phyloP scores from a whole-genome alignment of 2,797 vertebrate genomes.

The Pangasius sanitwongsei region DNA sequence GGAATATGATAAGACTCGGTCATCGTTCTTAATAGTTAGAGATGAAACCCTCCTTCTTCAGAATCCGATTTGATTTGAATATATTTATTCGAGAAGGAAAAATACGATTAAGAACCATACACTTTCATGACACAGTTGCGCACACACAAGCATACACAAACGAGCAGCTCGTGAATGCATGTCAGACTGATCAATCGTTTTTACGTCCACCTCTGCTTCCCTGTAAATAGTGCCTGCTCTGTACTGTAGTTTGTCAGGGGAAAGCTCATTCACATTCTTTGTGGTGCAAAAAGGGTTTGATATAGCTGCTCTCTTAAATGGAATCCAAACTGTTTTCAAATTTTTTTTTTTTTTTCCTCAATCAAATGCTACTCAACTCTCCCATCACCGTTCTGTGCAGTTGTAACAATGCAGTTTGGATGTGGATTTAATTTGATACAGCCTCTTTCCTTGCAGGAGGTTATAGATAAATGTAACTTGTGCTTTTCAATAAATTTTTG shows the following conservation, averaged over 20 bases:
- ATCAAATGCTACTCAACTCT: background rate
- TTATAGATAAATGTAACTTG: conserved; percentile 20
- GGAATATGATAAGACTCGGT: conserved; percentile 75
- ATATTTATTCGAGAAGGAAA: conserved; percentile 73
- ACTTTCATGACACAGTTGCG: conserved; percentile 64
- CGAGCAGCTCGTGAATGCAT: conserved; percentile 88
- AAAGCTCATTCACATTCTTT: conserved; percentile 48
- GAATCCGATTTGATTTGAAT: conserved; percentile 60
- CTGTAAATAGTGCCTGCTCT: conserved; percentile 84
- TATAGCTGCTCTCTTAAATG: conserved; percentile 49
- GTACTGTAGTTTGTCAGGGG: conserved; percentile 70
- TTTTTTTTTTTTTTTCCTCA: background rate
- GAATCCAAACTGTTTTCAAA: conserved; percentile 26
- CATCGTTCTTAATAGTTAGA: conserved; percentile 81
- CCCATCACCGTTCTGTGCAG: conserved; percentile 15
- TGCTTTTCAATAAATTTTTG: conserved; percentile 11
- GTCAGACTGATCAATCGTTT: conserved; percentile 87
- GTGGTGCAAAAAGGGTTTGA: conserved; percentile 24
- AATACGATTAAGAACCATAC: conserved; percentile 12
- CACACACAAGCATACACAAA: conserved; percentile 71
- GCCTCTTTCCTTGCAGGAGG: conserved; percentile 26
- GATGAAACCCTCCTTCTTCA: conserved; percentile 72
- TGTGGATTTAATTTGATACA: conserved; percentile 12
- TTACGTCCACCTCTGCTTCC: conserved; percentile 84
- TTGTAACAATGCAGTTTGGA: conserved; percentile 16